Evolutionary conservation across 2,113 vertebrate species (phyloP).

Genomic region (Muntiacus reevesi): DNA sequence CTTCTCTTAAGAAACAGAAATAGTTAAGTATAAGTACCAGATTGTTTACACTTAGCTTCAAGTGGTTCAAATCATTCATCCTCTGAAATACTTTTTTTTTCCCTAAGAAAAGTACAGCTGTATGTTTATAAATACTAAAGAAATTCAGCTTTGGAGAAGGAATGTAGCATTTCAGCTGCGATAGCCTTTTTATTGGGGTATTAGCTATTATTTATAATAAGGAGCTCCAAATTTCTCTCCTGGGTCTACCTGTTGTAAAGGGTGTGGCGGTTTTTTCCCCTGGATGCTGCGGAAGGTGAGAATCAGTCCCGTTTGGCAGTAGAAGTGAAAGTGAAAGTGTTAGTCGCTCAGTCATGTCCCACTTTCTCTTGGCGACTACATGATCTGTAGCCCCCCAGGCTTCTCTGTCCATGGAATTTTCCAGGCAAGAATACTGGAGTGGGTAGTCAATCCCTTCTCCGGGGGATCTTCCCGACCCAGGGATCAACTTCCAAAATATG

Average conservation of each 20-base stretch:
- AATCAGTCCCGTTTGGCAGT: background rate
- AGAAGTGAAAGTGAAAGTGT: background rate
- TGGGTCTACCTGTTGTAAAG: background rate
- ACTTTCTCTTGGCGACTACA: background rate
- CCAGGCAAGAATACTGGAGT: background rate
- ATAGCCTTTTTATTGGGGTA: background rate
- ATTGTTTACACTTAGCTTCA: background rate
- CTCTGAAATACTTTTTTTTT: background rate
- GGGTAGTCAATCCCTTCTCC: background rate
- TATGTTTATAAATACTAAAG: background rate
- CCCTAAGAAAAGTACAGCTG: background rate
- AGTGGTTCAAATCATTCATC: background rate
- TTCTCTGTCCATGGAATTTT: background rate
- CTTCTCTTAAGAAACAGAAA: constrained; percentile 7
- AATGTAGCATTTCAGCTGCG: background rate
- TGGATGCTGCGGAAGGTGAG: background rate
- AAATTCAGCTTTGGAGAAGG: background rate
- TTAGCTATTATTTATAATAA: background rate
- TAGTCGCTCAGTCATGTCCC: background rate
- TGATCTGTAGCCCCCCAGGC: background rate
- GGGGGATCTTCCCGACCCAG: background rate
- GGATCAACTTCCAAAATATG: background rate
- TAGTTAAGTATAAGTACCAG: background rate
- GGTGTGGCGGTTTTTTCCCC: too few relatives aligned
- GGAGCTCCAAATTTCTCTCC: background rate